Base-by-base conservation (phyloP, 2,797 vertebrate genomes). In the Xiphophorus birchmanni region DNA sequence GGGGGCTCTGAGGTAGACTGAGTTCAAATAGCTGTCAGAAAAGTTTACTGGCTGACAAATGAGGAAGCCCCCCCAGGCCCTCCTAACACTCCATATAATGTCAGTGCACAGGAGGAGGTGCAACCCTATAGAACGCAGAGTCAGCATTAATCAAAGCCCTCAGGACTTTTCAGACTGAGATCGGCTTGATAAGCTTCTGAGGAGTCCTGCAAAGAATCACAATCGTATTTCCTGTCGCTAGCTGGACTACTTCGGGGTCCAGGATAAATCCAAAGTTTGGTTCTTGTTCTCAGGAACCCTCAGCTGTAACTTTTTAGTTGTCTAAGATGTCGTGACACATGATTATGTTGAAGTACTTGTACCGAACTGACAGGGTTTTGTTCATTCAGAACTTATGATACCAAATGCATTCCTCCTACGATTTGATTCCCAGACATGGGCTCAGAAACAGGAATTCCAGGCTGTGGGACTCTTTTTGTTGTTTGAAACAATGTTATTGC, bases 371-470 rank as follows among this genome's bases (percentile, higher is more conserved):
- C 37, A 44, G 40, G n/a, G 40, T 48, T 78, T 86, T 75, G 75
- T 71, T 80, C 45, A 81, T 7, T 29, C 3, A 15, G 56, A 17
- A 74, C 79, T 87, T 45, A 65, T 35, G 13, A 65, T 65, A 35
- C 17, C 60, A 65, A 52, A 58, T 69, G 73, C 83, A 82, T 86
- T 85, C 73, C 84, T 82, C 65, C 81, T 79, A 78, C 87, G 88
- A 91, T 92, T 93, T 92, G 90, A 94, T 87, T 90, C 89, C 83
- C 91, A 95, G 95, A 93, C 89, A 83, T 93, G 88, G 90, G 90
- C 93, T 95, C 10, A 93, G 93, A 92, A 93, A 93, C 86, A 89
- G 85, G 69, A 88, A 92, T 94, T 95, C 87, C 86, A 91, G 90
- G 85, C 84, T 86, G 87, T 82, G 91, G 91, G 92, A 95, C 95